Base-by-base conservation (phyloP, 2,113 vertebrate species). In the Protomyctophum bolini region DNA sequence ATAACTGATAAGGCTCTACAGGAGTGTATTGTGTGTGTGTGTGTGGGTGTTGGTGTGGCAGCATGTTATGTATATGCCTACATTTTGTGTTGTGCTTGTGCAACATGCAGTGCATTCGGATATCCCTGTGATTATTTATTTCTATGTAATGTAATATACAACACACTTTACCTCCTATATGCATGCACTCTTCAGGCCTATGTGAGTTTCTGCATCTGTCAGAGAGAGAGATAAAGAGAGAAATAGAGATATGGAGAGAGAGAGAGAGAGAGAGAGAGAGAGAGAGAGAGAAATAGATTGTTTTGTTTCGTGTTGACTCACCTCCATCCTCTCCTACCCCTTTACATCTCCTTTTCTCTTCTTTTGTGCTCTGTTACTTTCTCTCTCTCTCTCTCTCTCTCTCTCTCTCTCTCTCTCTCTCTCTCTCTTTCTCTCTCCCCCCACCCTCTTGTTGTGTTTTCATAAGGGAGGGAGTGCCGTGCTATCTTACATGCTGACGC, bases 381-480 rank as follows among this genome's bases (percentile, higher is more conserved):
- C 1, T 47, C 45, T 47, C 60, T 11, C 12, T 28, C 14, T 5
- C 9, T 4, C 8, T 51, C 48, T 51, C 62, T 51, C 48, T 64
- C 62, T 15, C 48, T 10, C 62, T 50, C n/a, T 63, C 45, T 63
- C n/a, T 64, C 48, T 51, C 5, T 10, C 9, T 50, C n/a, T 49
- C 46, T 12, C 14, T 49, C 62, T 28, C n/a, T 10, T 14, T 49
- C 12, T 57, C 29, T 59, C 33, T 0, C 33, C 5, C 58, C 5
- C 55, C 28, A 28, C 33, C 6, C 51, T 11, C 21, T 68, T 72
- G 8, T 60, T 50, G 8, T 61, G 59, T 58, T 52, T 76, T 15
- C 12, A n/a, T 58, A 33, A 15, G 8, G 46, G 4, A 56, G 49
- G 51, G 60, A 29, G 51, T 74, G 67, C 58, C 45, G 61, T 41